Base-by-base conservation (phyloP, 2,888 invertebrate genomes). In the Mechanitis mazaeus region DNA sequence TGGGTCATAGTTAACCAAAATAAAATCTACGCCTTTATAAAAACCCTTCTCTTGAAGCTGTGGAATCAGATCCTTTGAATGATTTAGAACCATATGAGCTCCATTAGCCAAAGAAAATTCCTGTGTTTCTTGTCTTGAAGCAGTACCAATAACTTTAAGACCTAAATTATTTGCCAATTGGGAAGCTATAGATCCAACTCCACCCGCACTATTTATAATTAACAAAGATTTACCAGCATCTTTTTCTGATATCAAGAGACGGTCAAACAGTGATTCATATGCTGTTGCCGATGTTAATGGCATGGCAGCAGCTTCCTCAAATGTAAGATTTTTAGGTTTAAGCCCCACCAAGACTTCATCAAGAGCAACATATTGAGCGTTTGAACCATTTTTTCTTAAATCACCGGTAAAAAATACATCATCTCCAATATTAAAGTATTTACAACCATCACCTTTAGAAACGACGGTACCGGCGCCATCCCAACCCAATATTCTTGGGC, bases 271-370 rank as follows among this genome's bases (percentile, higher is more conserved):
- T 31, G 83, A 74, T 67, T 87, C 88, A 64, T 78, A 84, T 12
- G 88, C 87, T 3, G 88, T 87, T 3, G 84, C 76, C 9, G 84
- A 63, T 3, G 83, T 83, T 12, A 87, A 69, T 11, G 88, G 89
- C 81, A 89, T 83, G 0, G 89, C 87, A 35, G 87, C 89, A 11
- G 88, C 86, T 75, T 89, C 75, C 70, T 86, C 87, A 65, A 85
- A 89, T 1, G 83, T 75, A 31, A 87, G 72, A 31, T 74, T 80
- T 58, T 81, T 84, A 2, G 89, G 89, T 69, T 88, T 89, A 1
- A 60, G 68, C 11, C 80, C 86, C 0, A 86, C 81, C 45, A 80
- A 60, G 42, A 83, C 70, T 72, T 89, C 81, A 60, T 87, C 76
- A 33, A 85, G 66, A 3, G 84, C 83, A 20, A 83, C 75, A 68